Conservation (phyloP, 1,140 invertebrate species). For the Caenorhabditis briggsae region DNA sequence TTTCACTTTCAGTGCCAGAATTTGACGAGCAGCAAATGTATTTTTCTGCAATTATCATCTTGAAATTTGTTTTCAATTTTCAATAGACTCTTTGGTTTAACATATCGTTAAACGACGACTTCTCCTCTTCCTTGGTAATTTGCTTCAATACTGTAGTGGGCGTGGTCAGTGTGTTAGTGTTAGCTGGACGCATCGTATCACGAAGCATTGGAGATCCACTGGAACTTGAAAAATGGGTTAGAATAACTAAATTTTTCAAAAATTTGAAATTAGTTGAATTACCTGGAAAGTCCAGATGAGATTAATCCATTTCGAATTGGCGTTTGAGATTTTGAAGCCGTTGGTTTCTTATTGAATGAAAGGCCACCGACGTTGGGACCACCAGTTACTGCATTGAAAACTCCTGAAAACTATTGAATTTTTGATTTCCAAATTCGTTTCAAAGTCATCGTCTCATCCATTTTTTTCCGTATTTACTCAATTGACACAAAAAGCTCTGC, state of each 20-base stretch:
- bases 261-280: neutral
- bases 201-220: conserved; percentile 28
- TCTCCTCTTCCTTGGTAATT: conserved; percentile 34
- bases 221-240: conserved; percentile 6
- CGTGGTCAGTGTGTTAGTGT: conserved; percentile 17
- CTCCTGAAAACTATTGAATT: neutral
- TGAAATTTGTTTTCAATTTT: neutral
- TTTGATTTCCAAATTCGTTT: no score
- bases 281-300: neutral
- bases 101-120: conserved; percentile 2
- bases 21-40: conserved; percentile 35
- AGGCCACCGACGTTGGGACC: conserved; percentile 27
- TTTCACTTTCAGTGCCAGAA: conserved; percentile 7
- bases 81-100: neutral
- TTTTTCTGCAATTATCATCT: neutral
- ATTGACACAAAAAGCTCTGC: conserved; percentile 41
- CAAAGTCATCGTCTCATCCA: neutral
- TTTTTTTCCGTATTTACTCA: neutral
- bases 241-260: neutral
- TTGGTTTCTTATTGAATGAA: neutral
- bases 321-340: neutral
- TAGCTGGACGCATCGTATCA: conserved; percentile 35
- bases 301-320: neutral
- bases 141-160: neutral
- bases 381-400: conserved; percentile 34